Evolutionary conservation across 92 coral and sea anemone genomes (phyloP), one percentile per base, ranked within the genome.

Genomic region (Paragorgia papillata): DNA sequence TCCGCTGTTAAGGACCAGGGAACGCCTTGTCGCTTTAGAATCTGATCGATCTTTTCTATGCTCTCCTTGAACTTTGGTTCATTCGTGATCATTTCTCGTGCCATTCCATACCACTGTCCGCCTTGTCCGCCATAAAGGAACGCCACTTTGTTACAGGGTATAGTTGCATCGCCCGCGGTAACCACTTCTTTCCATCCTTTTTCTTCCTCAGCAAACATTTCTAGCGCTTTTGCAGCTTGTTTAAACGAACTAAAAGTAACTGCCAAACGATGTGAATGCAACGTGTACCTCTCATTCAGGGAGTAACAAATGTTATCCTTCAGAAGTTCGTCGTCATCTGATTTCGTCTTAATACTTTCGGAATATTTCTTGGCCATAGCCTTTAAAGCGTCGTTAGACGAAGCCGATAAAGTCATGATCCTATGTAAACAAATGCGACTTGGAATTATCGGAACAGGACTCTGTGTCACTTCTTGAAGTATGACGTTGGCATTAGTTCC

Each of bases 401-500:
- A 37, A 24, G 90, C 90, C 21, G 90, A 86, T 30, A 86, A 50
- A 6, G 90, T 86, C 26, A 86, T 39, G 18, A 86, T 49, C 60
- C 80, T 13, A 29, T 66, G 73, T 30, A 6, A 29, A 31, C 10
- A 17, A 40, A 46, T 35, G 2, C 43, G 17, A 12, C 9, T 63
- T 0, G 62, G 71, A 28, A 30, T 51, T 20, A 29, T 28, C 25
- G 61, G 28, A 8, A 22, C 53, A 2, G 41, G 54, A 0, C 25
- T 40, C 41, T 30, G 10, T 9, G 51, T 55, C 9, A 19, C 48
- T 33, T 86, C 87, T 25, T 84, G 75, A 32, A 86, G 63, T 50
- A 86, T 86, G 18, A 53, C 66, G 25, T 86, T 87, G 19, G 70
- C 90, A 26, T 86, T 86, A 43, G 85, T 49, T n/a, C 90, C 90